phyloP scores from a whole-genome alignment of 2,888 invertebrate genomes.

The Drosophila hamatofila region DNA sequence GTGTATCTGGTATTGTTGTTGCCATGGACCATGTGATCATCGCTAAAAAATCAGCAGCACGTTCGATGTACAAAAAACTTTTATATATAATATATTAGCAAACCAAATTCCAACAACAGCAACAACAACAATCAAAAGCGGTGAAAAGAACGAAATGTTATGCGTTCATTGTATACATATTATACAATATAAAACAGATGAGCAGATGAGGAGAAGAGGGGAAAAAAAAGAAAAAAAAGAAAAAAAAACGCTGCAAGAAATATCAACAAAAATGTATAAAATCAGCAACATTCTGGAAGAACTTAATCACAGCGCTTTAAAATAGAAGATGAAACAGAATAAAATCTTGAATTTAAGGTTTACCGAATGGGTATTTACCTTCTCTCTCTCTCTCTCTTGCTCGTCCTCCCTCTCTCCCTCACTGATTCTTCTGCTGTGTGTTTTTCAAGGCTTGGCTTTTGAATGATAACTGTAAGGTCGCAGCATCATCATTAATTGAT shows the following conservation, averaged over 20 bases:
- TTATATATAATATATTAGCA: conserved; percentile 66
- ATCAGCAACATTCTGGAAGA: conserved; percentile 42
- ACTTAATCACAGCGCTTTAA: conserved; percentile 69
- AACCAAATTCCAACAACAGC: conserved; percentile 35
- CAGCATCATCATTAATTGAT: conserved; percentile 38
- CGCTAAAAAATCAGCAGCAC: conserved; percentile 77
- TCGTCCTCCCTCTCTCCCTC: too few species aligned
- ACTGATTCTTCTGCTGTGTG: conserved; percentile 2
- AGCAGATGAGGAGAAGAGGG: background rate
- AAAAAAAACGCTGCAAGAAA: conserved; percentile 11
- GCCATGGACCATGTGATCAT: conserved; percentile 67
- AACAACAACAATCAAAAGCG: conserved; percentile 36
- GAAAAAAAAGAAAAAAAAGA: conserved; percentile 6
- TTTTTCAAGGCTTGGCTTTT: conserved; percentile 26
- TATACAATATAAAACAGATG: conserved; percentile 62
- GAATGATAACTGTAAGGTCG: conserved; percentile 40
- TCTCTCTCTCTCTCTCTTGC: background rate
- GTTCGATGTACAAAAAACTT: conserved; percentile 65
- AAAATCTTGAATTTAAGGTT: conserved; percentile 11
- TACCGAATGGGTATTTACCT: conserved; percentile 34
- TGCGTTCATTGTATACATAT: conserved; percentile 59
- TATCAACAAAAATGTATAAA: conserved; percentile 17
- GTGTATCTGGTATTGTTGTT: conserved; percentile 23
- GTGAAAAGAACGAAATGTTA: conserved; percentile 78
- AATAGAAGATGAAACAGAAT: conserved; percentile 76